These are phyloP conservation scores for Ethmia dodecea DNA, from an alignment of 2,888 invertebrate genomes.

Conservation along the genomic window DNA sequence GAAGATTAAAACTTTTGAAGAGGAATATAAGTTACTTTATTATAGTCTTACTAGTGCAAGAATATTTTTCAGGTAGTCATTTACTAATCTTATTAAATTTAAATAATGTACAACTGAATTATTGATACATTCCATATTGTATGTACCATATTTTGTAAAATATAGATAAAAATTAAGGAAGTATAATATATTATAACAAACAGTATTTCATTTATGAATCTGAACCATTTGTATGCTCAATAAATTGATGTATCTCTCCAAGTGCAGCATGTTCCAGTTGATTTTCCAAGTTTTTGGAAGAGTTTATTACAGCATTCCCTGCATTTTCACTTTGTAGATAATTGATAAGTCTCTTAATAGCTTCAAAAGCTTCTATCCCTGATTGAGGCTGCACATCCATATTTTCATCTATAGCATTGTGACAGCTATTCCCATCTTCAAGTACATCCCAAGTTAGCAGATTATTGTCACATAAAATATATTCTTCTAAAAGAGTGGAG, in stretches of 20 bases:
- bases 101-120: too few relatives aligned
- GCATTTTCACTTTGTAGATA: slow-evolving; percentile 34
- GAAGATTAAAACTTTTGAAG: slow-evolving; percentile 82
- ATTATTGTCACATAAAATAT: slow-evolving; percentile 30
- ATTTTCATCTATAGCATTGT: too few relatives aligned
- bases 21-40: slow-evolving; percentile 94
- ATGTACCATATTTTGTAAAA: neutral
- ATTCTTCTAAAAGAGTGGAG: slow-evolving; percentile 26
- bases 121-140: neutral
- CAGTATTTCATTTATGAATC: too few relatives aligned
- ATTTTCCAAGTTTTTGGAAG: slow-evolving; percentile 35
- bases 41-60: slow-evolving; percentile 96
- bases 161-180: neutral
- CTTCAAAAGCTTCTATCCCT: slow-evolving; percentile 35
- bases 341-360: slow-evolving; percentile 34
- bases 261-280: slow-evolving; percentile 17
- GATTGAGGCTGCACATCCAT: too few relatives aligned
- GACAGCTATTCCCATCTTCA: slow-evolving; percentile 17
- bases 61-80: slow-evolving; percentile 89
- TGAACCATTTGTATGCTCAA: neutral
- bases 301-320: slow-evolving; percentile 23
- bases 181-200: neutral
- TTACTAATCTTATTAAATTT: neutral
- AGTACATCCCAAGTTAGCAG: slow-evolving; percentile 22
- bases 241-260: neutral